A percentile compares a stretch with the other conserved stretches of the same genome.
These are phyloP conservation scores for Athalia circularis DNA, from an alignment of 2,888 invertebrate species.

Conservation along the genomic window DNA sequence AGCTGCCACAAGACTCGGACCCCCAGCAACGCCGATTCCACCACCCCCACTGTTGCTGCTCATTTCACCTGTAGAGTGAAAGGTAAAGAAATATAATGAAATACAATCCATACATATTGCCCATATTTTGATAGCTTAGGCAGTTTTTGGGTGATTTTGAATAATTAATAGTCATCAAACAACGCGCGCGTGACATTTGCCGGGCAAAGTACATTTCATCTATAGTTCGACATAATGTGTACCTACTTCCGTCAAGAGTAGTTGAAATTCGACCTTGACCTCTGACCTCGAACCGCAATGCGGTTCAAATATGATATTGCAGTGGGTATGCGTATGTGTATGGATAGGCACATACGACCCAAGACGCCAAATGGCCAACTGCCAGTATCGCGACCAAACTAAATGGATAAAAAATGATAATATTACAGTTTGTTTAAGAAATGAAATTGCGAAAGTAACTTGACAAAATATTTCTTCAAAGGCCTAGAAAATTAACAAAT, in stretches of 20 bases:
- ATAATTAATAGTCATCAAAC: background rate
- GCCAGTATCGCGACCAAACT: slow-evolving; percentile 24
- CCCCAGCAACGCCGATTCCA: slow-evolving; percentile 61
- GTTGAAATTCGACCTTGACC: slow-evolving; percentile 24
- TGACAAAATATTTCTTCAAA: no score
- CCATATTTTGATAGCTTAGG: no score
- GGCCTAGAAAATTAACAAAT: no score
- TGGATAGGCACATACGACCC: background rate
- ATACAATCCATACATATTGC: no score
- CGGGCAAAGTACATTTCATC: background rate
- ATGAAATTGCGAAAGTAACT: no score
- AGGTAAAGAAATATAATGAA: background rate
- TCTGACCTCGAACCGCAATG: slow-evolving; percentile 43
- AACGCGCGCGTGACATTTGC: background rate
- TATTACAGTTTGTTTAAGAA: background rate
- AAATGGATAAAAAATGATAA: background rate
- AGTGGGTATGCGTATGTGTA: background rate
- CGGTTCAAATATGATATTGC: slow-evolving; percentile 31
- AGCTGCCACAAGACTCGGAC: slow-evolving; percentile 66
- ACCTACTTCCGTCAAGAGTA: slow-evolving; percentile 6
- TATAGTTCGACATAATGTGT: background rate
- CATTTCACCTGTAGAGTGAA: slow-evolving; percentile 33
- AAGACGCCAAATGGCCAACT: slow-evolving; percentile 38
- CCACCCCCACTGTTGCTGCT: slow-evolving; percentile 39
- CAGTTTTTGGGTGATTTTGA: background rate